Evolutionary conservation across 2,113 vertebrate species (phyloP).

Genomic region (Isichthys henryi): DNA sequence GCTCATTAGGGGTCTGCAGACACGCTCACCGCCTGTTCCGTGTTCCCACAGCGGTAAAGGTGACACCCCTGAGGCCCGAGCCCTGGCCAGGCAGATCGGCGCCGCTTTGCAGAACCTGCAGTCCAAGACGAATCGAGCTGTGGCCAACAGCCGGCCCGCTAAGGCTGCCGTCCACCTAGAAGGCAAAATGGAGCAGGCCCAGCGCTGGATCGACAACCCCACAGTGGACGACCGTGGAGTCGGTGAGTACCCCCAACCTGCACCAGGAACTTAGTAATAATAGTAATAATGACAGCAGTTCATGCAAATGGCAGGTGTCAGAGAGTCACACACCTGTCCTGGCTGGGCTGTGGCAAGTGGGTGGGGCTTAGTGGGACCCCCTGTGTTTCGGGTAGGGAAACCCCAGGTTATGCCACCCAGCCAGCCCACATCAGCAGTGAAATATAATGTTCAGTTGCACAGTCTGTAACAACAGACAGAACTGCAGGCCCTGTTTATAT

Average conservation of each 20-base stretch:
- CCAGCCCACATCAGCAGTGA: not conserved
- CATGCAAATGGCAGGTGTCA: not conserved
- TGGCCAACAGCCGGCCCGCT: constrained; percentile 86
- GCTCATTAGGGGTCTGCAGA: not conserved
- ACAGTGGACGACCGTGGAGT: constrained; percentile 88
- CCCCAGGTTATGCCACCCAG: not conserved
- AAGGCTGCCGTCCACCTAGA: constrained; percentile 92
- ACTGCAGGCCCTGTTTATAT: constrained; percentile 21
- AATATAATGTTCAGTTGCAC: constrained; percentile 8
- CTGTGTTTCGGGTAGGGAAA: not conserved
- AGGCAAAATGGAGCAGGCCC: constrained; percentile 95
- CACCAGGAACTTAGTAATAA: not conserved
- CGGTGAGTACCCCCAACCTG: constrained; percentile 61
- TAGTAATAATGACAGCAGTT: not conserved
- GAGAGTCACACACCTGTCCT: not conserved
- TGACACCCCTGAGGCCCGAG: constrained; percentile 86
- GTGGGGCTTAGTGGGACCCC: not conserved
- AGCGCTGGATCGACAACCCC: constrained; percentile 91
- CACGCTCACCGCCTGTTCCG: not conserved
- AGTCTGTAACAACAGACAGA: constrained; percentile 18
- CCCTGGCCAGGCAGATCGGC: constrained; percentile 86
- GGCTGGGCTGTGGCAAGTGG: not conserved
- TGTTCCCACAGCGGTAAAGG: constrained; percentile 77
- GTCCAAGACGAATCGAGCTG: constrained; percentile 88
- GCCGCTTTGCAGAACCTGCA: constrained; percentile 86